phyloP scores from a whole-genome alignment of 1,140 invertebrate species.

The Mycetomoellerius zeteki region DNA sequence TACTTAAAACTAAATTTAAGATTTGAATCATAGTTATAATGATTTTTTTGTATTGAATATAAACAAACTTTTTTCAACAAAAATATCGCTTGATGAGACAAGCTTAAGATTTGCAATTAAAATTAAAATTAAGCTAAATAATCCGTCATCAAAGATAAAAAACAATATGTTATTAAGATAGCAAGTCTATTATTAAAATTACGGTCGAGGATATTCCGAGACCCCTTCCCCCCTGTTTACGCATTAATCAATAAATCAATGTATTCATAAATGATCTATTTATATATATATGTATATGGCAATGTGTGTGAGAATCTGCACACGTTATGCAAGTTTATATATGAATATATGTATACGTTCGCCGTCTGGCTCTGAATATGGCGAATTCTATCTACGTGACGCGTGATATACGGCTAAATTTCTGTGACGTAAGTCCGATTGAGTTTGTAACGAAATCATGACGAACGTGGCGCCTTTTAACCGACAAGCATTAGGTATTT shows the following conservation, averaged over 20 bases:
- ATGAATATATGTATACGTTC: background rate
- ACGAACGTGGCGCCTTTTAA: background rate
- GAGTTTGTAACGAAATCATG: slow-evolving; percentile 16
- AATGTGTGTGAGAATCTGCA: background rate
- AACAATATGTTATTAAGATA: slow-evolving; percentile 1
- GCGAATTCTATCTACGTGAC: background rate
- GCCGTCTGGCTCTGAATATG: background rate
- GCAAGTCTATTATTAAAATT: slow-evolving; percentile 33
- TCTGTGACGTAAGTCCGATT: slow-evolving; percentile 17
- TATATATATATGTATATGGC: background rate
- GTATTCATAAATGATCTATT: slow-evolving; percentile 31
- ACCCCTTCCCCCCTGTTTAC: background rate
- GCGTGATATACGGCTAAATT: background rate
- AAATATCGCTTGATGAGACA: background rate
- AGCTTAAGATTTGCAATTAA: background rate
- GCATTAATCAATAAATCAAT: slow-evolving; percentile 19
- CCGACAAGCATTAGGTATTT: background rate
- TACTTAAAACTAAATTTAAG: slow-evolving; percentile 6
- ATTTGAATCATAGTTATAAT: background rate
- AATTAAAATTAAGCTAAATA: background rate
- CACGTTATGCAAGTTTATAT: background rate
- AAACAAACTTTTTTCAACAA: background rate
- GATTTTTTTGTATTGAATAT: background rate
- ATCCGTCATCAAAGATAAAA: background rate
- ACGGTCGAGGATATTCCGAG: slow-evolving; percentile 16